Evolutionary conservation across 2,888 invertebrate genomes (phyloP).

Genomic region (Orchesella flavescens): DNA sequence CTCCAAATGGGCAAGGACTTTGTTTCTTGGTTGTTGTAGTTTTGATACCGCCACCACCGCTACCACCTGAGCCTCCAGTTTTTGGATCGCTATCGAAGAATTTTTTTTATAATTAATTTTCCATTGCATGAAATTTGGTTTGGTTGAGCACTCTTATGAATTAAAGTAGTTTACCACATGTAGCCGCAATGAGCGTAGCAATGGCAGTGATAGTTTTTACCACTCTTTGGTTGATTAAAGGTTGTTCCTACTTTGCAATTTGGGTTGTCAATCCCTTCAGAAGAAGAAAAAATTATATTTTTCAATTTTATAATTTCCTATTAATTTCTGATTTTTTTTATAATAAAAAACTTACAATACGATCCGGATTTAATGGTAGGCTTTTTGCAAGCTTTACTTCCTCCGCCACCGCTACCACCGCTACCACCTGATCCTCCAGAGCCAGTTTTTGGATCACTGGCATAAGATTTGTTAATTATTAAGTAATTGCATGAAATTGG

Average conservation of each 20-base stretch:
- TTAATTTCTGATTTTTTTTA: background rate
- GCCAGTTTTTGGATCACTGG: no score
- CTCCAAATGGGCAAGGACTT: no score
- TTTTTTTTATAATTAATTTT: no score
- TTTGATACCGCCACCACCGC: no score
- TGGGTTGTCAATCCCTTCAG: background rate
- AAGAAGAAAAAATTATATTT: background rate
- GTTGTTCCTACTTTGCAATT: background rate
- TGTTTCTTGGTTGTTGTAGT: no score
- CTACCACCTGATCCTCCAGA: no score
- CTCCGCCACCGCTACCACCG: background rate
- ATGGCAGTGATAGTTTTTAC: background rate
- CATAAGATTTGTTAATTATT: no score
- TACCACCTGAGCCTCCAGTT: no score
- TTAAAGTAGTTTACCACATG: background rate
- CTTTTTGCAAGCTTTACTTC: background rate
- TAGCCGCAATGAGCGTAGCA: constrained; percentile 8
- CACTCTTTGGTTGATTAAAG: background rate
- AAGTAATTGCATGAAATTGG: no score
- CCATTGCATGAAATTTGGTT: no score
- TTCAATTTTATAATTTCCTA: background rate
- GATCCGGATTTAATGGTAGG: background rate
- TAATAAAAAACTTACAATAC: background rate
- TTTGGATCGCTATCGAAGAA: no score
- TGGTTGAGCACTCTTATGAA: no score